These are phyloP conservation scores for Cottoperca gobio DNA, from an alignment of 2,797 vertebrate genomes.

Conservation along the genomic window DNA sequence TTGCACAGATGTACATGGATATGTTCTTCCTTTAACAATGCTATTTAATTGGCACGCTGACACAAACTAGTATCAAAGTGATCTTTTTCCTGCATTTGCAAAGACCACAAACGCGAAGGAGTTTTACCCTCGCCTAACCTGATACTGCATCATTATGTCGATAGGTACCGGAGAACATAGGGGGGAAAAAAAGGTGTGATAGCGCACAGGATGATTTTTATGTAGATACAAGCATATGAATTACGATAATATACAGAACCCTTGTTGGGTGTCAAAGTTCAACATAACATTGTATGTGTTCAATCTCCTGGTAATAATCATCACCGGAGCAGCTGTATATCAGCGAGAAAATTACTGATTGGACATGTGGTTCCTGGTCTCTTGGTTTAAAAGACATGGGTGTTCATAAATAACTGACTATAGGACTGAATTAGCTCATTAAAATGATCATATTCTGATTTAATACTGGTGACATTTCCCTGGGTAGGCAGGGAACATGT, in stretches of 20 bases:
- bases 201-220: conserved; percentile 36
- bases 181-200: conserved; percentile 25
- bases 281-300: conserved; percentile 63
- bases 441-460: conserved; percentile 52
- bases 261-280: conserved; percentile 51
- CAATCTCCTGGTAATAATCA: conserved; percentile 53
- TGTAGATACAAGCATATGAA: conserved; percentile 41
- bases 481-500: conserved; percentile 3
- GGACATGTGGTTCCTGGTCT: conserved; percentile 35
- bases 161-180: not conserved
- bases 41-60: conserved; percentile 4
- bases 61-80: not conserved
- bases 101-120: conserved; percentile 19
- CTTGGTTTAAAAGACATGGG: conserved; percentile 29
- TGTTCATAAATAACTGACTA: conserved; percentile 57
- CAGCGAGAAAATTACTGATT: conserved; percentile 38
- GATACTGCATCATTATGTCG: conserved; percentile 29
- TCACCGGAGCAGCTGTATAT: conserved; percentile 48
- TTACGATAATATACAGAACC: conserved; percentile 54
- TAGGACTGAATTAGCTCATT: conserved; percentile 42
- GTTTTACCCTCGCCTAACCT: conserved; percentile 13
- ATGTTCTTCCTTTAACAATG: not conserved
- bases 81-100: conserved; percentile 4
- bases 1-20: conserved; percentile 12
- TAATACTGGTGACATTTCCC: conserved; percentile 29